Evolutionary conservation across 2,113 vertebrate species (phyloP).

Genomic region (Ophthalmolycus amberensis): DNA sequence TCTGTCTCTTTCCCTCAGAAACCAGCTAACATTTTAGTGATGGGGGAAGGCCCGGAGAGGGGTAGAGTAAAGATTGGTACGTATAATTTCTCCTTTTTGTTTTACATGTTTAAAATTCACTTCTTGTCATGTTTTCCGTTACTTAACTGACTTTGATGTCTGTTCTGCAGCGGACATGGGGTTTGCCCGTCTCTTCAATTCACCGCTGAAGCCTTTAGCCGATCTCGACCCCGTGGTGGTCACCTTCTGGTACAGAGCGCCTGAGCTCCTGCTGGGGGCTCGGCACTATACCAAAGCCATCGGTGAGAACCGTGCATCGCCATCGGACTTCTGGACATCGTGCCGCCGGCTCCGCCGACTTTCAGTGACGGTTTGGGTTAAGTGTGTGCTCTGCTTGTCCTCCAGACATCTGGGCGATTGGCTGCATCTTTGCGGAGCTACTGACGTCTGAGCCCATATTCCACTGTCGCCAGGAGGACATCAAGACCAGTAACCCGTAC

Average conservation of each 20-base stretch:
- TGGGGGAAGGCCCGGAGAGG: conserved; percentile 99
- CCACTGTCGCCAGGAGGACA: conserved; percentile 99
- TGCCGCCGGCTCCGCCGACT: background rate
- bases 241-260: conserved; percentile 99
- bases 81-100: conserved; percentile 58
- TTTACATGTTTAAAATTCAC: background rate
- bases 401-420: conserved; percentile 99
- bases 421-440: conserved; percentile 99
- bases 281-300: conserved; percentile 99
- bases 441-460: conserved; percentile 99
- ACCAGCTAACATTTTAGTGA: conserved; percentile 99
- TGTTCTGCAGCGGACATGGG: conserved; percentile 94
- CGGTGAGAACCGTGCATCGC: conserved; percentile 83
- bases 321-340: conserved; percentile 18
- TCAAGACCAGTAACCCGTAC: conserved; percentile 99
- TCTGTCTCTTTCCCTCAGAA: conserved; percentile 86
- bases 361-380: background rate
- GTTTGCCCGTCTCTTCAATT: conserved; percentile 99
- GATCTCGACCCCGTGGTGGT: conserved; percentile 99
- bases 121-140: background rate
- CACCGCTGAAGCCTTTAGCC: conserved; percentile 99
- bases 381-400: conserved; percentile 1
- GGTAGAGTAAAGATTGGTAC: conserved; percentile 99
- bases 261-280: conserved; percentile 97
- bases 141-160: background rate